phyloP scores from a whole-genome alignment of 1,140 invertebrate genomes.

The Antheraea mylitta region DNA sequence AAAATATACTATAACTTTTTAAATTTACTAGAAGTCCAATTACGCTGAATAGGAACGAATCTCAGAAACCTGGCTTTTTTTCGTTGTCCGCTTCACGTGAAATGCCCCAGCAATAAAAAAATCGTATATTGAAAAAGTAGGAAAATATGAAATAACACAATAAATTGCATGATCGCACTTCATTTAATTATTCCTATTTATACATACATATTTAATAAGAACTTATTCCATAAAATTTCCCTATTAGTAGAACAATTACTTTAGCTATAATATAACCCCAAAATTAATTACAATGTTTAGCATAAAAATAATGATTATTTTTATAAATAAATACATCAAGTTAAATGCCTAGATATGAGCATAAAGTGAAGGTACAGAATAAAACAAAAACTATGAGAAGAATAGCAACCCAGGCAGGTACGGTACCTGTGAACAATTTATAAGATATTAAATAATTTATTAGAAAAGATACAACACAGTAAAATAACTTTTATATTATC shows the following conservation, averaged over 20 bases:
- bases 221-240: conserved; percentile 41
- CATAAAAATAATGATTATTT: conserved; percentile 21
- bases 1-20: too few species aligned
- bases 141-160: conserved; percentile 5
- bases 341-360: conserved; percentile 90
- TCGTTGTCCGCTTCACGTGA: too few species aligned
- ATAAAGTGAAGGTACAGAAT: conserved; percentile 87
- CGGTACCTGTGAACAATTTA: conserved; percentile 81
- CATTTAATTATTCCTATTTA: conserved; percentile 65
- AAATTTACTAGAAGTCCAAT: too few species aligned
- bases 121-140: too few species aligned
- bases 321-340: conserved; percentile 35
- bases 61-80: too few species aligned
- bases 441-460: neutral
- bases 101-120: too few species aligned
- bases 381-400: conserved; percentile 86
- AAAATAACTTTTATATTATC: neutral
- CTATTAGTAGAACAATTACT: conserved; percentile 10
- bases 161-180: conserved; percentile 44
- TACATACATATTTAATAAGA: conserved; percentile 56
- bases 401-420: conserved; percentile 88
- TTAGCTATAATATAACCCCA: conserved; percentile 37
- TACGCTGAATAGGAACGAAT: too few species aligned
- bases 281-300: conserved; percentile 37
- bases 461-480: conserved; percentile 2